These are phyloP conservation scores for Melanchra persicariae DNA, from an alignment of 2,888 invertebrate genomes.

Conservation along the genomic window DNA sequence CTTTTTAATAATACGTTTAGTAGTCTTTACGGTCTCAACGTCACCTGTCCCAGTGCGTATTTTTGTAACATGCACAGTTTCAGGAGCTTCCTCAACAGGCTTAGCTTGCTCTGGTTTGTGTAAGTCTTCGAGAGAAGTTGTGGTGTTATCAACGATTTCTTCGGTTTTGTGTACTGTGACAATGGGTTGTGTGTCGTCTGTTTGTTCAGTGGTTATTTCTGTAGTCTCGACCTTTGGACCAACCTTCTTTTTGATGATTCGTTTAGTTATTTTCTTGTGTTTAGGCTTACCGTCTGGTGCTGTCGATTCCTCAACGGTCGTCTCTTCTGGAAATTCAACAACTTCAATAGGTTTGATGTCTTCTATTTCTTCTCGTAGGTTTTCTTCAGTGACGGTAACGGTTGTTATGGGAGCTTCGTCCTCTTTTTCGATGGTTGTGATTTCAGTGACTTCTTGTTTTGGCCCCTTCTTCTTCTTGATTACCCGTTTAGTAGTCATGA, in stretches of 20 bases:
- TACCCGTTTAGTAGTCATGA: conserved; percentile 61
- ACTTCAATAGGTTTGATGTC: conserved; percentile 48
- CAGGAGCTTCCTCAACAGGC: conserved; percentile 60
- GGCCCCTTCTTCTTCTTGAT: conserved; percentile 51
- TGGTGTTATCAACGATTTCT: conserved; percentile 64
- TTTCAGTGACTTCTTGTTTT: conserved; percentile 56
- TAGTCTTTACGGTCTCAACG: conserved; percentile 70
- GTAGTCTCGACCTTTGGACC: conserved; percentile 70
- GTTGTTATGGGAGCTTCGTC: conserved; percentile 53
- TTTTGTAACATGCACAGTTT: conserved; percentile 65
- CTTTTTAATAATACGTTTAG: conserved; percentile 72
- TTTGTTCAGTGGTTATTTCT: conserved; percentile 47
- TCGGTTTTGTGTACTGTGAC: conserved; percentile 40
- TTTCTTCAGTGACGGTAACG: conserved; percentile 33
- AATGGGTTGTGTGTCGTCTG: conserved; percentile 25
- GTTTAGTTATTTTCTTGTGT: conserved; percentile 59
- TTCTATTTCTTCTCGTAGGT: too few relatives aligned
- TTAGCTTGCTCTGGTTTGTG: conserved; percentile 42
- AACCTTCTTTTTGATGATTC: conserved; percentile 70
- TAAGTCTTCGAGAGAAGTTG: conserved; percentile 52
- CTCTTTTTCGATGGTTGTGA: conserved; percentile 57
- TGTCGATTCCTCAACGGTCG: conserved; percentile 49
- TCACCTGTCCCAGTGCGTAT: conserved; percentile 63
- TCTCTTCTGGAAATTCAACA: conserved; percentile 62
- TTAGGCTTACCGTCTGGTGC: conserved; percentile 53